Evolutionary conservation across 2,888 invertebrate genomes (phyloP), one percentile per base, ranked within the genome.

Genomic region (Alsophila aescularia): DNA sequence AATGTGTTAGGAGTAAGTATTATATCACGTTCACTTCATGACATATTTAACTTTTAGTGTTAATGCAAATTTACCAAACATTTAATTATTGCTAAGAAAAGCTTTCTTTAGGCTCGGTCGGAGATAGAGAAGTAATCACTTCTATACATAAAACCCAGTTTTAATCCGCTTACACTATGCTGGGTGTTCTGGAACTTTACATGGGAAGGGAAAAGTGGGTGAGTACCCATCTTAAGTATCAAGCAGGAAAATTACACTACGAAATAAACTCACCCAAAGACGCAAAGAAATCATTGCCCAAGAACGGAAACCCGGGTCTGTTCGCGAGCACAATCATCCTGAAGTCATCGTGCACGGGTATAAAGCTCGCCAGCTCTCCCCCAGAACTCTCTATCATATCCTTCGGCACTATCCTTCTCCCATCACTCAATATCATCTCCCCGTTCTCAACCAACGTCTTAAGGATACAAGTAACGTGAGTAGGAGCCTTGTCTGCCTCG

Each of bases 401-500:
- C 64, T 83, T 85, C 0, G 95, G 93, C 3, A 97, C 95, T 70
- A 99, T 98, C 67, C 97, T 93, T 55, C 99, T 92, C 0, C 99
- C 98, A 85, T 99, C 99, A 34, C 98, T 97, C 2, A 99, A 86
- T 65, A 97, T 95, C 98, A 99, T 98, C 86, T 98, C 97, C 0
- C 98, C 98, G 64, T 96, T 96, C 86, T 99, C 98, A 0, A 98
- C 96, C n/a, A 99, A 88, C 3, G 98, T 98, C 79, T 99, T 98
- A 34, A 99, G 87, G 65, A 99, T 97, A 79, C 98, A 98, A 0
- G 99, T 98, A 0, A 99, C 99, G 77, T 99, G 98, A 0, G 98
- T 98, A 0, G 99, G 98, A 0, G 99, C 99, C 81, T 99, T 99
- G 83, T 99, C 99, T 0, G 98, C 99, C 82, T 99, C 99, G 72